Conservation (phyloP, 2,888 invertebrate genomes). For the Ferrisia virgata region DNA sequence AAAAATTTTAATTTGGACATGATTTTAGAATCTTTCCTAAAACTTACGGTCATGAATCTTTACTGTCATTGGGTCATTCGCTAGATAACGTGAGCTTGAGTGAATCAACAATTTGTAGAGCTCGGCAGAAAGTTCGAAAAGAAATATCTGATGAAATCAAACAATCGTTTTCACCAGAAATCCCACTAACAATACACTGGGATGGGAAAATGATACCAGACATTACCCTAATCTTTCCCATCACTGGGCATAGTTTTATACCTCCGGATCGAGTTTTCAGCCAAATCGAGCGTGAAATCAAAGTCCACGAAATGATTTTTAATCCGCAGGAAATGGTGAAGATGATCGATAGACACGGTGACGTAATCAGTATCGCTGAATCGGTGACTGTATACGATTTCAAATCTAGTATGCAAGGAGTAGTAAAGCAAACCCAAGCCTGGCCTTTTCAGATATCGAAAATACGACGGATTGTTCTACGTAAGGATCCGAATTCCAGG, state of each 20-base stretch:
- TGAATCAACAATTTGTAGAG: no score
- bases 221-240: no score
- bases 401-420: neutral
- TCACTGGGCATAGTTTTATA: slow-evolving; percentile 1
- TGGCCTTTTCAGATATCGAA: slow-evolving; percentile 14
- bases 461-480: neutral
- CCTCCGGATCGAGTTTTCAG: neutral
- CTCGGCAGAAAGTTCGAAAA: no score
- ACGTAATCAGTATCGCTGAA: neutral
- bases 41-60: no score
- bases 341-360: neutral
- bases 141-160: no score
- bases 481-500: neutral
- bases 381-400: neutral
- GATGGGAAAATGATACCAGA: no score
- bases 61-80: no score
- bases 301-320: neutral
- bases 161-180: no score
- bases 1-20: neutral
- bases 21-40: no score
- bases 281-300: neutral
- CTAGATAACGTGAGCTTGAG: no score
- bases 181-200: no score
- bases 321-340: neutral
- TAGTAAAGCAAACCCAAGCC: neutral